Evolutionary conservation across 2,113 vertebrate species (phyloP).

Genomic region (Tragelaphus imberbis): DNA sequence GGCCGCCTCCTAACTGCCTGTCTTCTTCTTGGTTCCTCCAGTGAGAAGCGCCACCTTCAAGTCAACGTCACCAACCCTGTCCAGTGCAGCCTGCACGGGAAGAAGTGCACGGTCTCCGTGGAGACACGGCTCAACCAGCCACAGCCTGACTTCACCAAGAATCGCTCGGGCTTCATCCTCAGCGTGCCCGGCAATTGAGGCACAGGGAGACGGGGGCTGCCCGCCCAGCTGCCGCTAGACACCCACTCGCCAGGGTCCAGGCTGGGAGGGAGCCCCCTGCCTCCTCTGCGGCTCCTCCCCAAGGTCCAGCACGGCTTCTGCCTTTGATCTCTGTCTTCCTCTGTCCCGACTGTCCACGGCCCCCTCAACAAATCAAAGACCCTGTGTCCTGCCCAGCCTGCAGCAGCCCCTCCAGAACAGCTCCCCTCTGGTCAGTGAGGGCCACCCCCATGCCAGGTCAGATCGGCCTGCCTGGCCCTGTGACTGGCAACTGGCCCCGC

Average conservation of each 20-base stretch:
- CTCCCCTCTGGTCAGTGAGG: not conserved
- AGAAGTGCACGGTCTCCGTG: conserved; percentile 93
- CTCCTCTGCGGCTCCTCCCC: not conserved
- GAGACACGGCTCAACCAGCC: conserved; percentile 93
- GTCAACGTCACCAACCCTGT: conserved; percentile 90
- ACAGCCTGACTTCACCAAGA: conserved; percentile 94
- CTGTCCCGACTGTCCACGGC: not conserved
- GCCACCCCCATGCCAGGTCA: not conserved
- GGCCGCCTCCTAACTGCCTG: not conserved
- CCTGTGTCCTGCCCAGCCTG: not conserved
- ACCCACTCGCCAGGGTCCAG: not conserved
- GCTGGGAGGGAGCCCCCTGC: not conserved
- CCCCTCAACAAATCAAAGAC: conserved; percentile 68
- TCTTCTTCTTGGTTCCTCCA: conserved; percentile 62
- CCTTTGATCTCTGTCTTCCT: not conserved
- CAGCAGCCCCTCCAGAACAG: not conserved
- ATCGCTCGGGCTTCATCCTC: conserved; percentile 91
- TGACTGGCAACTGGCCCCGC: not conserved
- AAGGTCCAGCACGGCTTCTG: not conserved
- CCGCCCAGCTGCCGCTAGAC: not conserved
- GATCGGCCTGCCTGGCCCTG: not conserved
- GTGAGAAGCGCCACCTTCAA: conserved; percentile 91
- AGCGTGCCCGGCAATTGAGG: conserved; percentile 89
- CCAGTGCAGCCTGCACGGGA: conserved; percentile 95
- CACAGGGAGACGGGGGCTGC: not conserved